Conservation (phyloP, 2,113 vertebrate species). For the Sardina pilchardus region DNA sequence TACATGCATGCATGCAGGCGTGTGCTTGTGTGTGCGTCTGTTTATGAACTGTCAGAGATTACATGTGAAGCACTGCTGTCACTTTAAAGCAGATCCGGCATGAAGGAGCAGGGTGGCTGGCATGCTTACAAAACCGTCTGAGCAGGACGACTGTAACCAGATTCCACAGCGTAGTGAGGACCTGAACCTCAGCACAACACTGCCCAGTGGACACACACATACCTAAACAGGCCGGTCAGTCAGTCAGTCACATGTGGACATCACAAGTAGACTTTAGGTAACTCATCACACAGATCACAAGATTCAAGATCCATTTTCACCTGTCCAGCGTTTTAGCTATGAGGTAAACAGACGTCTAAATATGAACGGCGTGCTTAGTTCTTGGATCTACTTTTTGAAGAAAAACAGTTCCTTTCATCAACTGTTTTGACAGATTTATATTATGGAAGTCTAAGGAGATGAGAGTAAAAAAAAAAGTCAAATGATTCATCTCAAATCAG, state of each 20-base stretch:
- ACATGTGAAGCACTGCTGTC: neutral
- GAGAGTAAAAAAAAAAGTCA: neutral
- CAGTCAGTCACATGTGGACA: slow-evolving; percentile 29
- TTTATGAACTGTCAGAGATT: neutral
- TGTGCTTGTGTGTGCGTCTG: slow-evolving; percentile 30
- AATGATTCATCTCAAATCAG: neutral
- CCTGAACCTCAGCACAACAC: neutral
- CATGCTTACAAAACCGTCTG: neutral
- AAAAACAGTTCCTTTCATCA: neutral
- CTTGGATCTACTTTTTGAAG: neutral
- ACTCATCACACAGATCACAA: neutral
- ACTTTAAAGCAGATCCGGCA: neutral
- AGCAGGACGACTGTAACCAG: slow-evolving; percentile 18
- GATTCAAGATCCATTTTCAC: neutral
- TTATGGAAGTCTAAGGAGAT: neutral
- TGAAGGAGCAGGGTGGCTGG: neutral
- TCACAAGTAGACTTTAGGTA: neutral
- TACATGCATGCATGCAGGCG: neutral
- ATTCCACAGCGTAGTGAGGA: slow-evolving; percentile 15
- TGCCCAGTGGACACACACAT: neutral
- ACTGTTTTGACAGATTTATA: neutral
- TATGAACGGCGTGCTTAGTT: neutral
- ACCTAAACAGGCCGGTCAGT: slow-evolving; percentile 12
- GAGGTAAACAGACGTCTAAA: neutral
- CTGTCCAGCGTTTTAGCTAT: neutral